Evolutionary conservation across 2,113 vertebrate genomes (phyloP), one percentile per base, ranked within the genome.

Genomic region (Coreoperca whiteheadi): DNA sequence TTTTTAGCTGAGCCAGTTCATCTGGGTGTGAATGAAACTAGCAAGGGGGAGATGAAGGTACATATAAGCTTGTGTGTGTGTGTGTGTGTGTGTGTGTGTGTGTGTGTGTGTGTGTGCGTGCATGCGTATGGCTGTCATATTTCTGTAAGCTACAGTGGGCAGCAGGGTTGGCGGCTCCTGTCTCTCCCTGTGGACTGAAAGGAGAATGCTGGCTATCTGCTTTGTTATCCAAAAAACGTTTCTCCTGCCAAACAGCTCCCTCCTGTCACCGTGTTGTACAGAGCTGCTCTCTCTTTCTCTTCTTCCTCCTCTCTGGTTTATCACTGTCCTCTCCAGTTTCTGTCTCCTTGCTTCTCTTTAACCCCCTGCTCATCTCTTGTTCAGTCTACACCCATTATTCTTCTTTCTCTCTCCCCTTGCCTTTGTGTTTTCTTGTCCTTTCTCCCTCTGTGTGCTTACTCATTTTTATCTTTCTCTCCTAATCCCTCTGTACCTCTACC

Each of bases 201-300:
- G 80, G 70, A 91, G 85, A 81, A 89, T 74, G 61, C 86, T 79
- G 90, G 74, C 83, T 88, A 77, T 90, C 91, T 72, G 66, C 89
- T 90, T 87, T 89, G 89, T 92, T 90, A 89, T 88, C 89, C 85
- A 88, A 92, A 94, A 90, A 85, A 85, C 43, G 83, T 46, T 82
- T 54, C 81, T 75, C 53, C 74, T 90, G 88, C 88, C 92, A 91
- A 89, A 71, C 82, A 67, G 83, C 89, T 82, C 87, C 76, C 84
- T 78, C 82, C 77, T 81, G 86, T 91, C 89, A 81, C 84, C 5
- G 34, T 87, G 86, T 82, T 82, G 30, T n/a, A 88, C 83, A 75
- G 76, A 83, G 75, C 81, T 60, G 43, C 79, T 64, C 73, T 54
- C 67, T 43, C 74, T 57, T 64, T 23, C 21, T 68, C 56, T 51